Evolutionary conservation across 2,888 invertebrate species (phyloP).

Genomic region (Cyclophora punctaria): DNA sequence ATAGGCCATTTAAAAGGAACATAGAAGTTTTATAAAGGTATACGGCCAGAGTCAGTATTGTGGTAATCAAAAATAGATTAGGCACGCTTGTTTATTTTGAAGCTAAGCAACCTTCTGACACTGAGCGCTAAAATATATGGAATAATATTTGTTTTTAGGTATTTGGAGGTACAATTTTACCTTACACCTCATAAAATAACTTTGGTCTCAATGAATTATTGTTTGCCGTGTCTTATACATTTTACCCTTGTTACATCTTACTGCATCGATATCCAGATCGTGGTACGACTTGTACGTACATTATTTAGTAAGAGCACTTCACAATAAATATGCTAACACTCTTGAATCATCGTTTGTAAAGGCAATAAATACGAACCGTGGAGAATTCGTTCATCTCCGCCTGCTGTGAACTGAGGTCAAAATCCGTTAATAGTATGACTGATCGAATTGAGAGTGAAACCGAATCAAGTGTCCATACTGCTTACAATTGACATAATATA

Average conservation of each 20-base stretch:
- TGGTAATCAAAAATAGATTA: slow-evolving; percentile 18
- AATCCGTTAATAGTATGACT: slow-evolving; percentile 9
- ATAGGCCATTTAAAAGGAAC: slow-evolving; percentile 14
- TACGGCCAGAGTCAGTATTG: not conserved
- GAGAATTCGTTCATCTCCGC: slow-evolving; percentile 8
- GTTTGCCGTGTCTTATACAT: too few relatives aligned
- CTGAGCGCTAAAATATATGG: not conserved
- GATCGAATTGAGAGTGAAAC: slow-evolving; percentile 1
- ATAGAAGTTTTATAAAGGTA: slow-evolving; percentile 8
- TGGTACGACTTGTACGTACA: not conserved
- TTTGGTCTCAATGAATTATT: too few relatives aligned
- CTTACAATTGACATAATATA: too few relatives aligned
- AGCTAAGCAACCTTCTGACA: too few relatives aligned
- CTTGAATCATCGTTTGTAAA: slow-evolving; percentile 9
- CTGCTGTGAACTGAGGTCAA: slow-evolving; percentile 9
- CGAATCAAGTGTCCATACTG: slow-evolving; percentile 7
- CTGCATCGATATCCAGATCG: too few relatives aligned
- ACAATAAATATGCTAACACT: not conserved
- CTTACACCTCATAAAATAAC: too few relatives aligned
- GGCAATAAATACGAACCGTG: slow-evolving; percentile 6
- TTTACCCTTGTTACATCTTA: too few relatives aligned
- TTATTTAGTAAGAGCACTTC: not conserved
- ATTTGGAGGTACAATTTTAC: too few relatives aligned
- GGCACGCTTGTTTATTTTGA: slow-evolving; percentile 1
- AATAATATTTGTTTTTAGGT: not conserved